Percentiles rank a stretch among this genome's conserved stretches.
phyloP scores from a whole-genome alignment of 1,140 invertebrate genomes.

The Heliothis subflexa region DNA sequence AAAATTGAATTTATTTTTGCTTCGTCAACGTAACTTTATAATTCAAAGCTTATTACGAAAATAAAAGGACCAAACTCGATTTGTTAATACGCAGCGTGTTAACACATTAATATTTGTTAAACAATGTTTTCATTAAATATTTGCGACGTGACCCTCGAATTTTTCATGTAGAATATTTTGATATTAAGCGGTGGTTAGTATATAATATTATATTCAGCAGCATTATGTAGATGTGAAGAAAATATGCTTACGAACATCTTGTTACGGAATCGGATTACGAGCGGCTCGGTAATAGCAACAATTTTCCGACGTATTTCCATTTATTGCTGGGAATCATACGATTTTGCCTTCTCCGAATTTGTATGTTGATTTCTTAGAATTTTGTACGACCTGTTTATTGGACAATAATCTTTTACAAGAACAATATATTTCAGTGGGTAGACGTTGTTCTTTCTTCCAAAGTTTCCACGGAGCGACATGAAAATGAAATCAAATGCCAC shows the following conservation, averaged over 20 bases:
- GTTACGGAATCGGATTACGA: conserved; percentile 16
- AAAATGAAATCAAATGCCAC: conserved; percentile 34
- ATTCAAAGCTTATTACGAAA: conserved; percentile 3
- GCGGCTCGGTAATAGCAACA: conserved; percentile 7
- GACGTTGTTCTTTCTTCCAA: neutral
- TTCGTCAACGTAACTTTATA: conserved; percentile 40
- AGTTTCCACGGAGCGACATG: neutral
- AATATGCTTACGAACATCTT: conserved; percentile 8
- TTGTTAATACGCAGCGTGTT: conserved; percentile 12
- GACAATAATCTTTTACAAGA: neutral
- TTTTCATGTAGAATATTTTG: neutral
- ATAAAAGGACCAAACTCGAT: conserved; percentile 24
- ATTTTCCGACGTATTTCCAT: conserved; percentile 12
- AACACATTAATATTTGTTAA: conserved; percentile 24
- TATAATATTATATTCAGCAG: neutral
- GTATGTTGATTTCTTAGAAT: neutral
- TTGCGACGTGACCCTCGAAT: neutral
- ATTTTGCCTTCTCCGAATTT: neutral
- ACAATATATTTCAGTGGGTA: neutral
- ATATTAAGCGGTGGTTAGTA: neutral
- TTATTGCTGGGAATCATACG: conserved; percentile 16
- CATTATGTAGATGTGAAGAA: neutral
- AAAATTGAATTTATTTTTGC: conserved; percentile 48
- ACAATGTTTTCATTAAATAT: conserved; percentile 29
- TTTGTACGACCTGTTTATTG: neutral